Conservation (phyloP, 2,797 vertebrate genomes). For the Crocidura indochinensis region DNA sequence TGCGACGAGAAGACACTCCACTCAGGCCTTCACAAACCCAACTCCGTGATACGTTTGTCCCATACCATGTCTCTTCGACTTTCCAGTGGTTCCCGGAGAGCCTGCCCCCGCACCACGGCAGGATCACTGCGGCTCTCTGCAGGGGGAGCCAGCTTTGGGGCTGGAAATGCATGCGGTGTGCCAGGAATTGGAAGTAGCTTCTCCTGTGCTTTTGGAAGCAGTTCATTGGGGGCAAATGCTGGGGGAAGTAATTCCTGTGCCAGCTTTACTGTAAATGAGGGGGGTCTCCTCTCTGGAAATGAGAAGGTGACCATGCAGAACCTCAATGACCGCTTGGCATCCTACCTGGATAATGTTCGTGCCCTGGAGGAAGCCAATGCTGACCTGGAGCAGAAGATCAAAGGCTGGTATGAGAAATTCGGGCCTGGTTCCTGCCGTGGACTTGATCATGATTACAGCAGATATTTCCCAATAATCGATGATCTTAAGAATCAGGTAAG, state of each 20-base stretch:
- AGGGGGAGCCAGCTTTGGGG: conserved; percentile 69
- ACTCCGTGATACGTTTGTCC: neutral
- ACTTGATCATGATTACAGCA: conserved; percentile 92
- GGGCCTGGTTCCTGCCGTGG: conserved; percentile 89
- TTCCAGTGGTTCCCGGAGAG: conserved; percentile 80
- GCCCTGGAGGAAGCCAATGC: conserved; percentile 92
- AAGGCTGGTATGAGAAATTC: conserved; percentile 92
- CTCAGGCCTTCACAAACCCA: neutral
- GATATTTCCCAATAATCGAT: conserved; percentile 90
- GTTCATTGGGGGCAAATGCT: conserved; percentile 40
- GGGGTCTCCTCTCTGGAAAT: conserved; percentile 88
- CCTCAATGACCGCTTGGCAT: conserved; percentile 95
- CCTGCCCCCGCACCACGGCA: conserved; percentile 68
- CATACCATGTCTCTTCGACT: conserved; percentile 85
- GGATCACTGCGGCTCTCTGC: conserved; percentile 74
- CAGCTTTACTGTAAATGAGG: conserved; percentile 71
- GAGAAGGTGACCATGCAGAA: conserved; percentile 98
- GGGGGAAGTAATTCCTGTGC: conserved; percentile 73
- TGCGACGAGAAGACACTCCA: neutral
- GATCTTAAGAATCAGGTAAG: conserved; percentile 95
- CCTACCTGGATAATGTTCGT: conserved; percentile 95
- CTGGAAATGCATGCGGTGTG: conserved; percentile 75
- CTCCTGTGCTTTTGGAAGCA: conserved; percentile 80
- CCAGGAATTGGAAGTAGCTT: conserved; percentile 82
- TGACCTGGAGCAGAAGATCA: conserved; percentile 93